phyloP scores from a whole-genome alignment of 1,140 invertebrate genomes.

The Cherax destructor region DNA sequence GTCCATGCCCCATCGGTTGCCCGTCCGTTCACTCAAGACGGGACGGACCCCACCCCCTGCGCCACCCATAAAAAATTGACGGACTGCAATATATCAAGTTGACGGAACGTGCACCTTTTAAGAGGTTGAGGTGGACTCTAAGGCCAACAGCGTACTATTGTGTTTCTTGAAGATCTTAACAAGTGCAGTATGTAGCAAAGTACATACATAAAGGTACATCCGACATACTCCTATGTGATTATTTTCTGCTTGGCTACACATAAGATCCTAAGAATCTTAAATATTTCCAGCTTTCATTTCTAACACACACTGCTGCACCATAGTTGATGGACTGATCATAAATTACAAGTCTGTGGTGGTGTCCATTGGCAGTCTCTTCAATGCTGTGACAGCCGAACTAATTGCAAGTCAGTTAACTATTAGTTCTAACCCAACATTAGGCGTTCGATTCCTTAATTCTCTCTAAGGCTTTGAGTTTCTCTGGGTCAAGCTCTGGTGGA shows the following conservation, averaged over 20 bases:
- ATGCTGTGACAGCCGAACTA: not conserved
- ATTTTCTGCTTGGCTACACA: not conserved
- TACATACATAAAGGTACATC: not conserved
- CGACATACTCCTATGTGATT: not conserved
- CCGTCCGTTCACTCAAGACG: not conserved
- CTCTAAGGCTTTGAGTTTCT: constrained; percentile 71
- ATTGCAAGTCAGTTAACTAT: not conserved
- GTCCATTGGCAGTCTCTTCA: not conserved
- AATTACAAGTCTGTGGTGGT: not conserved
- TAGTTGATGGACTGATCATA: not conserved
- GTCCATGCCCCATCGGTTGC: not conserved
- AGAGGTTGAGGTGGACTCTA: constrained; percentile 8
- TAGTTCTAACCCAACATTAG: constrained; percentile 7
- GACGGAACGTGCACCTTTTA: not conserved
- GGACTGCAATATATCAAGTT: constrained; percentile 15
- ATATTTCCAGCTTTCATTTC: not conserved
- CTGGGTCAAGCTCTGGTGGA: constrained; percentile 68
- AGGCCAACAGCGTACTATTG: constrained; percentile 15
- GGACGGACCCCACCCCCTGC: not conserved
- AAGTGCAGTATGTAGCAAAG: not conserved
- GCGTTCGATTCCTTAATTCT: constrained; percentile 71
- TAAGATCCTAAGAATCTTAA: not conserved
- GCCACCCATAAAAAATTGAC: not conserved
- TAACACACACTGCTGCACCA: not conserved
- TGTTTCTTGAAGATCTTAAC: constrained; percentile 8